A percentile compares a stretch with the other conserved stretches of the same genome.
Evolutionary conservation across 2,113 vertebrate species (phyloP).

Genomic region (Pachypanchax playfairii): DNA sequence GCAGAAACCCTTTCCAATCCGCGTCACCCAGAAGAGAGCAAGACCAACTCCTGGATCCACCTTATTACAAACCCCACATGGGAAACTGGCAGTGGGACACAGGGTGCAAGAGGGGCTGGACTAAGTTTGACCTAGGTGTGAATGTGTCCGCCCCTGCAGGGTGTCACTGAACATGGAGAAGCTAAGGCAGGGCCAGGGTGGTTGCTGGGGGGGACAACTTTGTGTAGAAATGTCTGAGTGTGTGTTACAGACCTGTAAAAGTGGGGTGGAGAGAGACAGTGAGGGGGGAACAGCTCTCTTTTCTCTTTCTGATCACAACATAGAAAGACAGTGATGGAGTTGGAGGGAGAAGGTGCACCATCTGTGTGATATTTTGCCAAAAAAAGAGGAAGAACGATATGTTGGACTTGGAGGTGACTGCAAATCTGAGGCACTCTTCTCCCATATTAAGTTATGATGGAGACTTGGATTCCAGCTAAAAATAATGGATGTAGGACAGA

Average conservation of each 20-base stretch:
- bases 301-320: conserved; percentile 6
- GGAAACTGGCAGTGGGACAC: conserved; percentile 62
- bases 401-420: conserved; percentile 38
- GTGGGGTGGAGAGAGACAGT: conserved; percentile 46
- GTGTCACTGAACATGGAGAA: conserved; percentile 46
- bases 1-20: conserved; percentile 71
- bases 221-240: conserved; percentile 26
- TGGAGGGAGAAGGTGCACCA: conserved; percentile 1
- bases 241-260: conserved; percentile 35
- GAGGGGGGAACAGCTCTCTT: conserved; percentile 18
- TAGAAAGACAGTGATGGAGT: conserved; percentile 12
- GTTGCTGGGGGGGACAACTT: conserved; percentile 54
- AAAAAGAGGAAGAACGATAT: conserved; percentile 24
- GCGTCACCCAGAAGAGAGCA: conserved; percentile 80
- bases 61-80: conserved; percentile 76
- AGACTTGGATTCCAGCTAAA: conserved; percentile 75
- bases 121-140: conserved; percentile 70
- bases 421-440: conserved; percentile 56
- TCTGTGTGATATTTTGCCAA: conserved; percentile 13
- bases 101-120: conserved; percentile 72
- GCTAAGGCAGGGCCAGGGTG: conserved; percentile 33
- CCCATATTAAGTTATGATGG: conserved; percentile 77
- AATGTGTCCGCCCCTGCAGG: conserved; percentile 53
- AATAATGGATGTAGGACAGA: conserved; percentile 74
- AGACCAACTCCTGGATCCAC: conserved; percentile 76